Conservation (phyloP, 1,140 invertebrate species). For the Rhyzopertha dominica region DNA sequence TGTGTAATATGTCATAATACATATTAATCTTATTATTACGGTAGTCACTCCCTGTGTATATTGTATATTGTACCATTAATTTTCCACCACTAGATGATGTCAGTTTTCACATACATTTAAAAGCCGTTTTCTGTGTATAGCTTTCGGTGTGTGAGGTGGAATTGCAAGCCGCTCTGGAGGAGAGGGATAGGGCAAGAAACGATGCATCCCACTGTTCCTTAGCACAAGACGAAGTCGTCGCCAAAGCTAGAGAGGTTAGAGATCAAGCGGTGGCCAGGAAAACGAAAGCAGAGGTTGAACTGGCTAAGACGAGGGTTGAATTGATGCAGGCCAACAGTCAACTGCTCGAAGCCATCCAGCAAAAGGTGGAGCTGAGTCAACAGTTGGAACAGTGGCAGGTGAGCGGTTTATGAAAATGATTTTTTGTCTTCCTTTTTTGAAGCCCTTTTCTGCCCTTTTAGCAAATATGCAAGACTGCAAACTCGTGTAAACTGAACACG, state of each 20-base stretch:
- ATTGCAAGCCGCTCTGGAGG: conserved; percentile 70
- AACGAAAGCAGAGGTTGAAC: conserved; percentile 80
- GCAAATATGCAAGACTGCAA: too few relatives aligned
- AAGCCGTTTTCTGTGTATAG: conserved; percentile 52
- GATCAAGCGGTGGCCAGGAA: conserved; percentile 83
- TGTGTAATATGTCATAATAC: too few relatives aligned
- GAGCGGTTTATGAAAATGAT: conserved; percentile 26
- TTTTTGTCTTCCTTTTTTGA: too few relatives aligned
- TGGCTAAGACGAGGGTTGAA: conserved; percentile 84
- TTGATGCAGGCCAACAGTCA: conserved; percentile 90
- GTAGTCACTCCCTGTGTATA: too few relatives aligned
- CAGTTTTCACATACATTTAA: too few relatives aligned
- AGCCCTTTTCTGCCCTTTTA: too few relatives aligned
- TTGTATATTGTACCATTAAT: too few relatives aligned
- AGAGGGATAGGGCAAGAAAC: conserved; percentile 70
- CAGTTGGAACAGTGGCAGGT: conserved; percentile 96
- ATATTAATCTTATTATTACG: too few relatives aligned
- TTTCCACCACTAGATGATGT: too few relatives aligned
- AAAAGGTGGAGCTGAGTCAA: conserved; percentile 91
- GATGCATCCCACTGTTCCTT: conserved; percentile 64
- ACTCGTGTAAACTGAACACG: too few relatives aligned
- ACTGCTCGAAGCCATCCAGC: conserved; percentile 88
- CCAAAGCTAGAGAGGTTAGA: conserved; percentile 74
- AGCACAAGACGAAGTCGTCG: conserved; percentile 74
- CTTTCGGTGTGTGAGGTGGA: conserved; percentile 77